Base-by-base conservation (phyloP, 2,797 vertebrate species). In the Centropyge bicolor region DNA sequence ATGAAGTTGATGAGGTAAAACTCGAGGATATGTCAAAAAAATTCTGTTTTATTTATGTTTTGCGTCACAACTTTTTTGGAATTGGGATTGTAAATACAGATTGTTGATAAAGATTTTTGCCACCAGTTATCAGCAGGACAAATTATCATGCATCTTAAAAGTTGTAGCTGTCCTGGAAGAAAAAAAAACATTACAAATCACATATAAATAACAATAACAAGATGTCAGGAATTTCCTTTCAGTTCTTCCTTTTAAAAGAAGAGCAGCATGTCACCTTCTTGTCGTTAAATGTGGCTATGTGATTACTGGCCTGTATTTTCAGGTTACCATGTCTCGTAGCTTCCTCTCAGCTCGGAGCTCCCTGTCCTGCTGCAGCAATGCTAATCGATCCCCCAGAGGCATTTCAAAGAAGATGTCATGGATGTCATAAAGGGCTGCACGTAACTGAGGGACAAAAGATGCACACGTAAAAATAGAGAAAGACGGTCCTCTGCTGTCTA, bases 331-430 rank as follows among this genome's bases (percentile, higher is more conserved):
- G 76, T 98, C 97, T 90, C 98, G 94, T 46, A 99, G 96, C 94
- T 96, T 97, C 88, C 97, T 97, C 92, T 99, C 98, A 22, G 95
- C 95, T 8, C 95, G 95, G 31, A 97, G 95, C 92, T 99, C 97
- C 46, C 97, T 92, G 75, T 99, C 97, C 4, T 97, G 96, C 76
- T 91, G 94, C 64, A 99, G 92, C 82, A 99, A 93, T 11, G 88
- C 95, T 93, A 98, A 95, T 48, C 96, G 96, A 79, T 98, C 97
- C 0, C 90, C 87, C 19, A 95, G 75, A 14, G 96, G 94, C 93
- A 97, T 96, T 27, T 95, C 92, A 84, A 97, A 98, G 92, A 99
- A 99, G 89, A 99, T 97, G 87, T 99, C 97, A 54, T 99, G 95
- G 87, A 99, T 94, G 86, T 98, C 97, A 83, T 95, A 98, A 6